These are phyloP conservation scores for Brachypteracias leptosomus DNA, from an alignment of 2,113 vertebrate genomes.

Conservation along the genomic window DNA sequence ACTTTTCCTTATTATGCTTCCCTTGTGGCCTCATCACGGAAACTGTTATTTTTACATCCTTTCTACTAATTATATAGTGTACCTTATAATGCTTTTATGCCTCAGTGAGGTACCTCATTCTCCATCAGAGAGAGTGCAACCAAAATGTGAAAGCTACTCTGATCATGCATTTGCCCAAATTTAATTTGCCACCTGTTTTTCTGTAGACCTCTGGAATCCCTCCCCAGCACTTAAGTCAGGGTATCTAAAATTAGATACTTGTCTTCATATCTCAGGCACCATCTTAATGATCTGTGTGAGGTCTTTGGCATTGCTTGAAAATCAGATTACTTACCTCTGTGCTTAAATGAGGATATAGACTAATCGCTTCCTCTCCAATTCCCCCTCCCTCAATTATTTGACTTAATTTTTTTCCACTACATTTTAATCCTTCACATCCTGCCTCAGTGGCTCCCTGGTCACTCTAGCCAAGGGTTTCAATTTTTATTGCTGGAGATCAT, in stretches of 20 bases:
- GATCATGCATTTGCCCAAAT: rapidly evolving
- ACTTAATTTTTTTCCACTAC: neutral
- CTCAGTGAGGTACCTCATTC: neutral
- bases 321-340: conserved; percentile 41
- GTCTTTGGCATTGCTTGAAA: conserved; percentile 50
- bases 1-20: neutral
- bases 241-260: conserved; percentile 53
- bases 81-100: neutral
- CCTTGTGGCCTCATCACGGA: neutral
- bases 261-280: conserved; percentile 52
- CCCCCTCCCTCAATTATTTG: neutral
- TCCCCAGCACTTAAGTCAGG: neutral
- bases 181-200: neutral
- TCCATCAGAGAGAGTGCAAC: neutral
- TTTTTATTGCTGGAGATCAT: neutral
- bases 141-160: neutral
- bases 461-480: neutral
- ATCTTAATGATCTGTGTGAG: conserved; percentile 65
- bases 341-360: neutral
- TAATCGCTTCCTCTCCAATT: conserved; percentile 7
- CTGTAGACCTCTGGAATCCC: neutral
- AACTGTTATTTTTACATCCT: neutral
- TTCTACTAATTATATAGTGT: neutral
- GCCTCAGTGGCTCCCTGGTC: neutral
- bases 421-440: neutral